Evolutionary conservation across 1,140 invertebrate genomes (phyloP), one percentile per base, ranked within the genome.

Genomic region (Oncopeltus fasciatus): DNA sequence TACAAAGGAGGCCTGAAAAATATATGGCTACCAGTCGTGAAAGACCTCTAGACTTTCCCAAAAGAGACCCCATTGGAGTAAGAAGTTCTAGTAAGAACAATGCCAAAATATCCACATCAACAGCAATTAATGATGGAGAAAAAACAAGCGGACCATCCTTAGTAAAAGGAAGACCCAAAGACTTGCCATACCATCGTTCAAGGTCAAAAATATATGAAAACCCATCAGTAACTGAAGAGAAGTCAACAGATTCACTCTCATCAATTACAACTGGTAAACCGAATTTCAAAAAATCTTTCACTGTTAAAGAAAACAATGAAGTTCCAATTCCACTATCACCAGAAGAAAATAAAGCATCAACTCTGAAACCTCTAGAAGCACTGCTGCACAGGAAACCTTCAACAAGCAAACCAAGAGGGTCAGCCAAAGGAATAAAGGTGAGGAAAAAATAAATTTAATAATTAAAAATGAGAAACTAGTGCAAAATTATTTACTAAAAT

Each of bases 221-320:
- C n/a, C n/a, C n/a, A n/a, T n/a, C n/a, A n/a, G n/a, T n/a, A n/a
- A n/a, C n/a, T n/a, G n/a, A n/a, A n/a, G n/a, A n/a, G n/a, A n/a
- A n/a, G n/a, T n/a, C n/a, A n/a, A n/a, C n/a, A n/a, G n/a, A n/a
- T n/a, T n/a, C n/a, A n/a, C n/a, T n/a, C n/a, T n/a, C n/a, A n/a
- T n/a, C n/a, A n/a, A n/a, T n/a, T n/a, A n/a, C n/a, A n/a, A n/a
- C n/a, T n/a, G n/a, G n/a, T n/a, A n/a, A n/a, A n/a, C n/a, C n/a
- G n/a, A n/a, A n/a, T n/a, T n/a, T n/a, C n/a, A n/a, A n/a, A n/a
- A n/a, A n/a, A n/a, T n/a, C n/a, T n/a, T n/a, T n/a, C n/a, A n/a
- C n/a, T n/a, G n/a, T n/a, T n/a, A n/a, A 46, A 46, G n/a, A 53
- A 14, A 53, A 53, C 21, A 53, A 53, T 53, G 49, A 53, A 9